Percentiles rank a stretch among this genome's conserved stretches.
phyloP scores from a whole-genome alignment of 2,797 vertebrate species.

The Furcifer pardalis region DNA sequence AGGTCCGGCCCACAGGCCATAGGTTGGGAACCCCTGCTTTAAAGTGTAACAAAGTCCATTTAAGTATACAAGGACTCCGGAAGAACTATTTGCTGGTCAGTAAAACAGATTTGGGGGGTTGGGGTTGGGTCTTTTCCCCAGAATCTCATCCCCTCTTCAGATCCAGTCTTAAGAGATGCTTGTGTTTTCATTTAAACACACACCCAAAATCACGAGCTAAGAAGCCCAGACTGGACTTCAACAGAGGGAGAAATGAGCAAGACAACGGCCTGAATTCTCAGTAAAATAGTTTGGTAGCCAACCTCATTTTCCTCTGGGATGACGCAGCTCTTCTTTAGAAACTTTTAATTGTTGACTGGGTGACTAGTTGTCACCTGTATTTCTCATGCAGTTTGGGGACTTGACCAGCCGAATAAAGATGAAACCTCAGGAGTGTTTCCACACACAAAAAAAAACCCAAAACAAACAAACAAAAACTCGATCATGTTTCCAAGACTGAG shows the following conservation, averaged over 20 bases:
- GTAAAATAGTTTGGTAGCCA: too few species aligned
- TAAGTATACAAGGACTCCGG: not conserved
- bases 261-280: not conserved
- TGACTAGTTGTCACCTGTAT: too few species aligned
- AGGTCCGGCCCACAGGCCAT: too few species aligned
- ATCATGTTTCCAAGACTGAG: not conserved
- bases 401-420: not conserved
- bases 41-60: not conserved
- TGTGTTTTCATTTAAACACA: not conserved
- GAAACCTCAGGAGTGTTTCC: not conserved
- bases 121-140: too few species aligned
- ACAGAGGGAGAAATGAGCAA: not conserved
- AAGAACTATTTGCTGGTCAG: not conserved
- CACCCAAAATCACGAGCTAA: too few species aligned
- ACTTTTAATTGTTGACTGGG: not conserved
- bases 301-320: not conserved
- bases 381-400: not conserved
- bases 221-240: too few species aligned
- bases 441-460: not conserved
- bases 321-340: not conserved
- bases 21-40: too few species aligned
- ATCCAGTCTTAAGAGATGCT: too few species aligned
- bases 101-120: too few species aligned
- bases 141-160: not conserved
- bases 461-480: too few species aligned